These are phyloP conservation scores for Lanius ludovicianus DNA, from an alignment of 2,113 vertebrate genomes.

Conservation along the genomic window DNA sequence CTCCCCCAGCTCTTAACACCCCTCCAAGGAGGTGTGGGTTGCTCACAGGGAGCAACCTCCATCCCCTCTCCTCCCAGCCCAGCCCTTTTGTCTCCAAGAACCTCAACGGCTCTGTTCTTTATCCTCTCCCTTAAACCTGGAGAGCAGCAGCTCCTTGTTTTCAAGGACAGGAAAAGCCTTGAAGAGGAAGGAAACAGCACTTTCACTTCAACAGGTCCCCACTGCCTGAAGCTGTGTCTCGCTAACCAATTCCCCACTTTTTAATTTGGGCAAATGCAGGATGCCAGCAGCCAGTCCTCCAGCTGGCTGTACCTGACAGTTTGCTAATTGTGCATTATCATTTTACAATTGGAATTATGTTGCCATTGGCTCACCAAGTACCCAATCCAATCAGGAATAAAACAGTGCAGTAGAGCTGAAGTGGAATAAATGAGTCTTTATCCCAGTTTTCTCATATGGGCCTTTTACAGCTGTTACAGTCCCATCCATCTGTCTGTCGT, in stretches of 20 bases:
- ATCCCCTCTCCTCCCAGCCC: neutral
- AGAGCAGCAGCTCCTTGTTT: neutral
- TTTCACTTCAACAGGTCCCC: neutral
- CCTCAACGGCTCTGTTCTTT: neutral
- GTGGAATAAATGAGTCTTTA: conserved; percentile 43
- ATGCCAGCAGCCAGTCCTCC: neutral
- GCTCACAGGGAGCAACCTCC: neutral
- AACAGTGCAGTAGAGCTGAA: conserved; percentile 12
- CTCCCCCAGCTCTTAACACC: neutral
- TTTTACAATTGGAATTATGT: conserved; percentile 22
- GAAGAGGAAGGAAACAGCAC: neutral
- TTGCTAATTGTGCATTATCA: conserved; percentile 20
- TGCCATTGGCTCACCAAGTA: neutral
- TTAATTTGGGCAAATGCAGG: neutral
- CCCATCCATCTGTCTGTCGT: conserved; percentile 15
- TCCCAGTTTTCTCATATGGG: neutral
- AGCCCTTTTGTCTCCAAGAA: accelerated
- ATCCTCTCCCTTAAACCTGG: neutral
- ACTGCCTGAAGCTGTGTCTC: neutral
- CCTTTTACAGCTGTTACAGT: conserved; percentile 48
- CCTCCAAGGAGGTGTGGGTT: neutral
- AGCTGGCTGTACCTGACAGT: conserved; percentile 24
- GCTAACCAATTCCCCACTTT: neutral
- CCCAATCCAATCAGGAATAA: conserved; percentile 3
- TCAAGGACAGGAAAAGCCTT: neutral